Evolutionary conservation across 2,888 invertebrate genomes (phyloP).

Genomic region (Stenodema calcarata): DNA sequence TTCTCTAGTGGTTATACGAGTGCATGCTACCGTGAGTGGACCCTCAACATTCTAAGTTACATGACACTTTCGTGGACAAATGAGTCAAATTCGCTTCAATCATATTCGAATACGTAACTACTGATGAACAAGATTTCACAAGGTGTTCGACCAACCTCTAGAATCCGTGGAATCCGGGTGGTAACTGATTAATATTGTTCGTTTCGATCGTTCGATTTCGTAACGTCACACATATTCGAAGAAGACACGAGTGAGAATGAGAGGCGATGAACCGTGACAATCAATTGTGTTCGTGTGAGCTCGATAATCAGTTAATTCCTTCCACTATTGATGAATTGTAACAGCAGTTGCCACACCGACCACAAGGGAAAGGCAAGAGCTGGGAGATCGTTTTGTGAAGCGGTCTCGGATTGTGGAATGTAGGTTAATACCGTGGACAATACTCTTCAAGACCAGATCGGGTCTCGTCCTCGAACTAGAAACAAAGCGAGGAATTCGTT

Average conservation of each 20-base stretch:
- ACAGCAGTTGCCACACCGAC: background rate
- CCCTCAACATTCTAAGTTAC: too few relatives aligned
- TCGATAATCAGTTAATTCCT: background rate
- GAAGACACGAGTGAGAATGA: background rate
- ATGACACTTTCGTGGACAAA: too few relatives aligned
- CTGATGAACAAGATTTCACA: too few relatives aligned
- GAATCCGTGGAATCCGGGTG: too few relatives aligned
- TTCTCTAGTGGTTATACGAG: too few relatives aligned
- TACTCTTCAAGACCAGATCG: background rate
- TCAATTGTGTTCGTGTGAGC: background rate
- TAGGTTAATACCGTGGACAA: slow-evolving; percentile 32
- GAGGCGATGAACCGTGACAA: background rate
- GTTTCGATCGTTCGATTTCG: background rate
- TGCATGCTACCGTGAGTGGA: too few relatives aligned
- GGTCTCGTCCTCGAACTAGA: slow-evolving; percentile 29
- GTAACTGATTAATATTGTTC: background rate
- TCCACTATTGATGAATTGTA: background rate
- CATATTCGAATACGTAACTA: too few relatives aligned
- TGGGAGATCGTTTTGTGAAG: slow-evolving; percentile 11
- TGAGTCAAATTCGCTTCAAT: too few relatives aligned
- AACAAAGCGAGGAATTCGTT: slow-evolving; percentile 37
- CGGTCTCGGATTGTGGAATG: background rate
- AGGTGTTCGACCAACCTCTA: too few relatives aligned
- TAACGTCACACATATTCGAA: background rate
- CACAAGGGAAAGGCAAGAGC: background rate